phyloP scores from a whole-genome alignment of 1,140 invertebrate species.

The Drosophila athabasca region DNA sequence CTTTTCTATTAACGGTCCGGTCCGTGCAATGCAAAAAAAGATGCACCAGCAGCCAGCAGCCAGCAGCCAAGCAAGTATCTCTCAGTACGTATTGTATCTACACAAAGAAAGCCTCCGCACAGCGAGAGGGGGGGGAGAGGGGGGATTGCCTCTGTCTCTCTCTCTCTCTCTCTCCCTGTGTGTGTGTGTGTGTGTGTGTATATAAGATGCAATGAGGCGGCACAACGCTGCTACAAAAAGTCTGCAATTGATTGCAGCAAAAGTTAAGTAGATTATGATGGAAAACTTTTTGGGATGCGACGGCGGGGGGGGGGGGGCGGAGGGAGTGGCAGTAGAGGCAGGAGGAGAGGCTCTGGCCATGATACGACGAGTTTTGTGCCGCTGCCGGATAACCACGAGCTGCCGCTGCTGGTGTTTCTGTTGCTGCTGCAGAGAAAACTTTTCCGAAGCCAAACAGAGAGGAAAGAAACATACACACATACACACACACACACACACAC shows the following conservation, averaged over 20 bases:
- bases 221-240: constrained; percentile 48
- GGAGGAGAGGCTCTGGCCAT: constrained; percentile 37
- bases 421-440: constrained; percentile 49
- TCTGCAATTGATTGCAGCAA: constrained; percentile 79
- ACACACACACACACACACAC: constrained; percentile 18
- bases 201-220: constrained; percentile 74
- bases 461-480: constrained; percentile 1
- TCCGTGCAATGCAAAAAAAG: constrained; percentile 37
- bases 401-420: constrained; percentile 2
- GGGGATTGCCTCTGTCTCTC: constrained; percentile 24
- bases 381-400: constrained; percentile 46
- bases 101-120: constrained; percentile 66
- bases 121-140: not conserved
- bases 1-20: constrained; percentile 72
- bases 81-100: constrained; percentile 57
- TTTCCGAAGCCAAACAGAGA: constrained; percentile 23
- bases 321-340: constrained; percentile 6
- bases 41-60: constrained; percentile 3
- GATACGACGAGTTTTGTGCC: constrained; percentile 57
- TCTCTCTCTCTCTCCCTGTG: constrained; percentile 26
- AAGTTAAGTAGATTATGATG: constrained; percentile 82
- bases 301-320: not conserved
- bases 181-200: constrained; percentile 8
- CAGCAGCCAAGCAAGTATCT: constrained; percentile 19
- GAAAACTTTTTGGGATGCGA: constrained; percentile 61